Percentiles rank a stretch among this genome's conserved stretches.
These are phyloP conservation scores for Pyxicephalus adspersus DNA, from an alignment of 2,113 vertebrate genomes.

Conservation along the genomic window DNA sequence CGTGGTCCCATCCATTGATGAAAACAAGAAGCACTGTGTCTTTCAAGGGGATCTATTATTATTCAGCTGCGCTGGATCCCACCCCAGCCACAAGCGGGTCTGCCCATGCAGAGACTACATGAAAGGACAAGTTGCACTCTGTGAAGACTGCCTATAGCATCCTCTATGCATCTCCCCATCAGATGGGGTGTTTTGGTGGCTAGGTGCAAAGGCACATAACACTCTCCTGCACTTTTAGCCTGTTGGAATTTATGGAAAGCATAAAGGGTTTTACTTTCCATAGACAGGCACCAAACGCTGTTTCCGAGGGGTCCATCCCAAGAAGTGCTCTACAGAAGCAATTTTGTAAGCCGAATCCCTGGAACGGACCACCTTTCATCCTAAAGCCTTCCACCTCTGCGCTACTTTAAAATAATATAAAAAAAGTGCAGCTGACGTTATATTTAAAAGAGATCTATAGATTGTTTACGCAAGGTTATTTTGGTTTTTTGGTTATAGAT, in stretches of 20 bases:
- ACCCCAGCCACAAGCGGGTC: constrained; percentile 81
- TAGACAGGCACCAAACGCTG: too few species aligned
- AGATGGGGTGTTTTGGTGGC: constrained; percentile 55
- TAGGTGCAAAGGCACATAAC: constrained; percentile 59
- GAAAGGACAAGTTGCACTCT: constrained; percentile 98
- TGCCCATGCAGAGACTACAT: constrained; percentile 98
- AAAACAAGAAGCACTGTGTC: constrained; percentile 83
- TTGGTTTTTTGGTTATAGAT: not conserved
- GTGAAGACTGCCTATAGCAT: constrained; percentile 92
- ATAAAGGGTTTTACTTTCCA: not conserved
- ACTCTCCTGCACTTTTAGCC: constrained; percentile 64
- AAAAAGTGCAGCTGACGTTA: too few species aligned
- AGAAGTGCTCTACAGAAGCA: not conserved
- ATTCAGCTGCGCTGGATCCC: constrained; percentile 95
- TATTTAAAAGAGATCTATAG: not conserved
- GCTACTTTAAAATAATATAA: too few species aligned
- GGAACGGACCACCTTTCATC: not conserved
- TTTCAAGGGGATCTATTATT: constrained; percentile 94
- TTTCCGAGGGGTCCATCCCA: too few species aligned
- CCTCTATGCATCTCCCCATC: constrained; percentile 27
- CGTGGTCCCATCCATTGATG: constrained; percentile 87
- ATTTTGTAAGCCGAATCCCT: not conserved
- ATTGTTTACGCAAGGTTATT: not conserved
- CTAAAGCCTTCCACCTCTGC: not conserved
- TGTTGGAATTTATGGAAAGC: not conserved